These are phyloP conservation scores for Frieseomelitta varia DNA, from an alignment of 1,140 invertebrate species.

Conservation along the genomic window DNA sequence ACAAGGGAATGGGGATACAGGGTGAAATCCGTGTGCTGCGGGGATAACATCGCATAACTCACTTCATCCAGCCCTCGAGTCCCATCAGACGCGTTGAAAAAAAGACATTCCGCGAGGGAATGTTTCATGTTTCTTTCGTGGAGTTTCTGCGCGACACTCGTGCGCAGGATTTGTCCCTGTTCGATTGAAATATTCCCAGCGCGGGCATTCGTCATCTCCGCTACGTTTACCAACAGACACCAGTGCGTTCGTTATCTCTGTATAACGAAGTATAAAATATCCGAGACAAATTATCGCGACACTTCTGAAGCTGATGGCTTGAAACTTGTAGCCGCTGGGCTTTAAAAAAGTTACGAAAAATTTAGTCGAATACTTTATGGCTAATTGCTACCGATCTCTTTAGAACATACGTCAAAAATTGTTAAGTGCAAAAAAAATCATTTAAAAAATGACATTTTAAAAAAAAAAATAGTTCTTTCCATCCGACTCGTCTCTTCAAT, in stretches of 20 bases:
- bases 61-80: constrained; percentile 7
- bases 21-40: constrained; percentile 18
- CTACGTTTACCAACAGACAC: neutral
- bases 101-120: constrained; percentile 49
- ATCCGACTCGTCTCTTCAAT: too few relatives aligned
- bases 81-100: constrained; percentile 25
- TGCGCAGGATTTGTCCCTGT: constrained; percentile 1
- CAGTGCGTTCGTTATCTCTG: neutral
- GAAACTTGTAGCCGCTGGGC: neutral
- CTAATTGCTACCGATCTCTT: too few relatives aligned
- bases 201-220: neutral
- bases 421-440: too few relatives aligned
- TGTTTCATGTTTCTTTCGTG: constrained; percentile 7
- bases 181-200: neutral
- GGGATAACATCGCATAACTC: constrained; percentile 50
- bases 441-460: too few relatives aligned
- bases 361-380: too few relatives aligned
- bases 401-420: too few relatives aligned
- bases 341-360: too few relatives aligned
- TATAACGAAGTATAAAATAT: neutral
- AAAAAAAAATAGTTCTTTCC: too few relatives aligned
- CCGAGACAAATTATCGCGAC: neutral
- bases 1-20: neutral
- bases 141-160: neutral
- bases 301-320: neutral